phyloP scores from a whole-genome alignment of 2,797 vertebrate species.

The Molossus molossus region DNA sequence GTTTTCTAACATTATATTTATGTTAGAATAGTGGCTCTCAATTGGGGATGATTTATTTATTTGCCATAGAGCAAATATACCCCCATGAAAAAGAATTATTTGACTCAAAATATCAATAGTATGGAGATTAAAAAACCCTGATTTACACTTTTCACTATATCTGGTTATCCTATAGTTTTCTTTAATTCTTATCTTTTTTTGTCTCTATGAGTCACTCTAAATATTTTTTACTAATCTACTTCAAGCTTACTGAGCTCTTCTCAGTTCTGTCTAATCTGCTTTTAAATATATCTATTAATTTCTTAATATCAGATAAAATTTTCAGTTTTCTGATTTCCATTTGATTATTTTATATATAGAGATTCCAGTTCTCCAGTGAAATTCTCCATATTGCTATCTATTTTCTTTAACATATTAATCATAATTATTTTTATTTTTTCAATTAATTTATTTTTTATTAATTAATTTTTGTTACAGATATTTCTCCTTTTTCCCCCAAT shows the following conservation, averaged over 20 bases:
- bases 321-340: slow-evolving; percentile 33
- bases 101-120: slow-evolving; percentile 33
- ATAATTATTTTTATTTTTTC: neutral
- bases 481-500: neutral
- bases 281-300: slow-evolving; percentile 11
- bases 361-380: neutral
- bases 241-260: neutral
- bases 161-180: neutral
- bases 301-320: slow-evolving; percentile 13
- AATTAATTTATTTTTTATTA: too few relatives aligned
- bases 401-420: neutral
- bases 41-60: neutral
- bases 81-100: neutral
- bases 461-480: too few relatives aligned
- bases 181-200: neutral
- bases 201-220: neutral
- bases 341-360: neutral
- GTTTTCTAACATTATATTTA: neutral
- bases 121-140: neutral
- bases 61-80: neutral
- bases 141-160: neutral
- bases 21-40: neutral
- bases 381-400: neutral
- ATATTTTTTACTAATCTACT: neutral
- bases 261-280: neutral